phyloP scores from a whole-genome alignment of 2,888 invertebrate genomes.

The Crocallis elinguaria region DNA sequence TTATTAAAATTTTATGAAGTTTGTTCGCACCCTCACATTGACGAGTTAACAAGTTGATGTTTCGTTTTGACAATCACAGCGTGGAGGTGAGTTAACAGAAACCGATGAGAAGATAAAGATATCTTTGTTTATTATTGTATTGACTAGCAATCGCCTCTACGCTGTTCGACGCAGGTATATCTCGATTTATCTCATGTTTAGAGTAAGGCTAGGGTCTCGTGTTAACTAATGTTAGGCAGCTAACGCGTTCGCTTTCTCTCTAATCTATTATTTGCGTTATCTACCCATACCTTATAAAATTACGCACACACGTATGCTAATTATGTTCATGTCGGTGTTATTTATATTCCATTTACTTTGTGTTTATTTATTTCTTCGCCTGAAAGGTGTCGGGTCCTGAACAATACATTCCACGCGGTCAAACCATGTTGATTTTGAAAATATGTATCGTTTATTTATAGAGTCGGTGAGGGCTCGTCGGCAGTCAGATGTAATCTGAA shows the following conservation, averaged over 20 bases:
- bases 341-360: constrained; percentile 53
- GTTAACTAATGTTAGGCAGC: constrained; percentile 81
- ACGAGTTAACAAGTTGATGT: constrained; percentile 22
- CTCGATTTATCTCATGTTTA: constrained; percentile 69
- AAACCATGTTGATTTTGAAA: constrained; percentile 75
- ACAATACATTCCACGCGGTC: constrained; percentile 82
- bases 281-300: constrained; percentile 42
- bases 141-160: constrained; percentile 17
- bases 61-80: constrained; percentile 14
- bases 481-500: constrained; percentile 76
- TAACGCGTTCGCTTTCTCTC: constrained; percentile 72
- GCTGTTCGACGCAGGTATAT: constrained; percentile 28
- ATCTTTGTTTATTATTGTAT: too few species aligned
- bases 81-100: constrained; percentile 17
- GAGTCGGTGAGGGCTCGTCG: constrained; percentile 34
- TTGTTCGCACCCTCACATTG: constrained; percentile 37
- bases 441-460: constrained; percentile 33
- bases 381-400: constrained; percentile 82
- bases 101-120: constrained; percentile 4
- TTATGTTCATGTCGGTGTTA: constrained; percentile 40
- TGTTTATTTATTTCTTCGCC: constrained; percentile 70
- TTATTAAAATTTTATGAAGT: constrained; percentile 34
- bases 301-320: constrained; percentile 43
- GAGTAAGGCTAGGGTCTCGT: constrained; percentile 77
- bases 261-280: constrained; percentile 24